These are phyloP conservation scores for Xyrichtys novacula DNA, from an alignment of 2,797 vertebrate genomes.

Conservation along the genomic window DNA sequence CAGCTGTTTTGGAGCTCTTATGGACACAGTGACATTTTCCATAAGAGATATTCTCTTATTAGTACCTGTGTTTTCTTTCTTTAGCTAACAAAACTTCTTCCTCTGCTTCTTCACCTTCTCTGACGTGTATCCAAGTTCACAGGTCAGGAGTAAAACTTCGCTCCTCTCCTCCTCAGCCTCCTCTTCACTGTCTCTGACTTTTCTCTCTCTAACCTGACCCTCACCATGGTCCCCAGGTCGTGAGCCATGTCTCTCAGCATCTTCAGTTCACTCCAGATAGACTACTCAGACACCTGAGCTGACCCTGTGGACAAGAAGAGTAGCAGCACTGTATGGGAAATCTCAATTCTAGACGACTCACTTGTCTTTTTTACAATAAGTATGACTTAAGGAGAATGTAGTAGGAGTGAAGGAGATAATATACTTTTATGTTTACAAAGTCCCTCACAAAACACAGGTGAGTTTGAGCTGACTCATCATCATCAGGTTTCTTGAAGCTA, in stretches of 20 bases:
- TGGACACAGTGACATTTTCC: too few species aligned
- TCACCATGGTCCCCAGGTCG: not conserved
- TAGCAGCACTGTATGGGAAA: slow-evolving; percentile 11
- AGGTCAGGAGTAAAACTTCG: slow-evolving; percentile 2
- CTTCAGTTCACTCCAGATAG: slow-evolving; percentile 19
- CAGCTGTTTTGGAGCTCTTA: too few species aligned
- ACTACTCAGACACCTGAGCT: too few species aligned
- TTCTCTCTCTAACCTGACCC: slow-evolving; percentile 21
- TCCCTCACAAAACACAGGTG: not conserved
- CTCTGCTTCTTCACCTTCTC: slow-evolving; percentile 7
- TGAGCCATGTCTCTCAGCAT: slow-evolving; percentile 2
- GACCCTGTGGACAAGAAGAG: not conserved
- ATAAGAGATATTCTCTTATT: not conserved
- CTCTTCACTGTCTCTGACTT: slow-evolving; percentile 8
- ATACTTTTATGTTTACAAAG: not conserved
- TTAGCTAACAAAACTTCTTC: not conserved
- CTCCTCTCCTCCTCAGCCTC: not conserved
- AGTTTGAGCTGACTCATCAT: not conserved
- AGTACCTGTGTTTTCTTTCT: slow-evolving; percentile 1
- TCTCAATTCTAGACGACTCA: slow-evolving; percentile 9
- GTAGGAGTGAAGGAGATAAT: slow-evolving; percentile 1
- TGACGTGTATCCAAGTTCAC: not conserved
- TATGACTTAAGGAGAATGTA: not conserved
- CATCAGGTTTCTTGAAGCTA: too few species aligned
- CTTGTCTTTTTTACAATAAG: not conserved